phyloP scores from a whole-genome alignment of 92 coral and sea anemone species.

The Palythoa grandis region DNA sequence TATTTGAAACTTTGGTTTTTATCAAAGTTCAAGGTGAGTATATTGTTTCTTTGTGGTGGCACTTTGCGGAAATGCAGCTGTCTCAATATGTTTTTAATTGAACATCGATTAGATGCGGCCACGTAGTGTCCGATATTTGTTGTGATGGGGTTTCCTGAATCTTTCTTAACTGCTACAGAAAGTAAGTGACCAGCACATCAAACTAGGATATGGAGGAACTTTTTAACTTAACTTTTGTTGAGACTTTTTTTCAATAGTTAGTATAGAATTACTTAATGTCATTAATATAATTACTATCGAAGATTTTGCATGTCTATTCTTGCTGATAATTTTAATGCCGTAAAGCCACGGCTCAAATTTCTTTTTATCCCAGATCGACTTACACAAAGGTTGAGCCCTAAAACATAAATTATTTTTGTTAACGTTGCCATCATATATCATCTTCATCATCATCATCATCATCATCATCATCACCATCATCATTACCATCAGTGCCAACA shows the following conservation, averaged over 20 bases:
- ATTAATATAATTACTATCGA: too few relatives aligned
- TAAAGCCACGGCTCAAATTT: not conserved
- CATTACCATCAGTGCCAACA: too few relatives aligned
- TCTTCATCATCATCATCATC: not conserved
- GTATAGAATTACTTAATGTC: too few relatives aligned
- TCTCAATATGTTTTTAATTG: not conserved
- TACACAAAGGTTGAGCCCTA: not conserved
- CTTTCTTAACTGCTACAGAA: not conserved
- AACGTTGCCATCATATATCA: not conserved
- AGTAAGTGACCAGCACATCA: not conserved
- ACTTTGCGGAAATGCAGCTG: conserved; percentile 33
- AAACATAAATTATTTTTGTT: not conserved
- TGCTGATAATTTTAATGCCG: too few relatives aligned
- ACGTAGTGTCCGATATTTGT: not conserved
- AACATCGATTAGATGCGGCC: conserved; percentile 35
- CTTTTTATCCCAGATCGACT: not conserved
- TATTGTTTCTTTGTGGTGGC: not conserved
- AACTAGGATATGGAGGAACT: not conserved
- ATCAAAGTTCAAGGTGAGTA: conserved; percentile 34
- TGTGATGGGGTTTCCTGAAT: not conserved
- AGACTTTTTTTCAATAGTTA: too few relatives aligned
- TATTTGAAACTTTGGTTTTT: not conserved
- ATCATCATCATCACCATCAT: too few relatives aligned
- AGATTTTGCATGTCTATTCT: too few relatives aligned
- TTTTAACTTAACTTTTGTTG: not conserved